These are phyloP conservation scores for Galeruca laticollis DNA, from an alignment of 2,888 invertebrate species.

Conservation along the genomic window DNA sequence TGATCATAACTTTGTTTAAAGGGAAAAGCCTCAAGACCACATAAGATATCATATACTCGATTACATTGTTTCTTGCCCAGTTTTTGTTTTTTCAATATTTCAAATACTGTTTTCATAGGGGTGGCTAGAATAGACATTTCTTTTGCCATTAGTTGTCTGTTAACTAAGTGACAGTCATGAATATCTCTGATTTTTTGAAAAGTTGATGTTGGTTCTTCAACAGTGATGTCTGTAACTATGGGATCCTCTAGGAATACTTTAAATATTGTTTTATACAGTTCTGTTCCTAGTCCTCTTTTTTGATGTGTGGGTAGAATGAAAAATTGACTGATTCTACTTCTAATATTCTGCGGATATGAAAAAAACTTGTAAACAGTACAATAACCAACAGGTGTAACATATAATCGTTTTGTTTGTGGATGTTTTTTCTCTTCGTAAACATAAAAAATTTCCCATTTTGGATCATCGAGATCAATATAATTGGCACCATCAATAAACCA, in stretches of 20 bases:
- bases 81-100: conserved; percentile 50
- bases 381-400: conserved; percentile 87
- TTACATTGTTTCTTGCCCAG: conserved; percentile 54
- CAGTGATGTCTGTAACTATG: conserved; percentile 80
- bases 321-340: conserved; percentile 94
- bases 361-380: conserved; percentile 95
- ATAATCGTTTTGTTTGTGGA: conserved; percentile 69
- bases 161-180: conserved; percentile 52
- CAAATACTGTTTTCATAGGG: conserved; percentile 47
- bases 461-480: conserved; percentile 92
- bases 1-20: conserved; percentile 43
- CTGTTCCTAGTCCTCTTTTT: conserved; percentile 84
- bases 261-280: conserved; percentile 71
- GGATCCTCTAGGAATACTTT: conserved; percentile 61
- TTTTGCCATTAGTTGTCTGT: conserved; percentile 44
- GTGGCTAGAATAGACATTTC: conserved; percentile 35
- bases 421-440: conserved; percentile 81
- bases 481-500: conserved; percentile 98
- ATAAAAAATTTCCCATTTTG: conserved; percentile 90
- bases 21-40: conserved; percentile 47
- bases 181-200: conserved; percentile 89
- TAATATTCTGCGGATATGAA: conserved; percentile 86
- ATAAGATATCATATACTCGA: conserved; percentile 56
- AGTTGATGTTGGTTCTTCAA: conserved; percentile 94
- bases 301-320: conserved; percentile 94